Conservation (phyloP, 1,140 invertebrate species). For the Argopecten irradians region DNA sequence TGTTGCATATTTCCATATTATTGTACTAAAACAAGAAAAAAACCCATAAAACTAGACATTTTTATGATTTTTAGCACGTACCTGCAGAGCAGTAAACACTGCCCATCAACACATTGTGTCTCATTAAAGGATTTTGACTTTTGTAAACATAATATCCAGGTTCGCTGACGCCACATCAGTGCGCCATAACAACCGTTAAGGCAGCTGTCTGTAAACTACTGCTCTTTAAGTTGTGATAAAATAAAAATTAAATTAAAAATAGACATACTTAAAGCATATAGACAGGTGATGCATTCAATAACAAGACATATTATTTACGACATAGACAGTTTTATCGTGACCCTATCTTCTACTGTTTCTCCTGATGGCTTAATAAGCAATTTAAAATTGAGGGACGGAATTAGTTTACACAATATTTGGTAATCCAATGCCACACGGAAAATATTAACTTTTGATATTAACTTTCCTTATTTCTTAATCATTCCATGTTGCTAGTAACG, state of each 20-base stretch:
- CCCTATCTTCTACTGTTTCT: neutral
- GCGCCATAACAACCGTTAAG: neutral
- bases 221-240: neutral
- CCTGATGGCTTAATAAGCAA: neutral
- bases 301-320: neutral
- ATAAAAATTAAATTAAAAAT: neutral
- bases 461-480: no score
- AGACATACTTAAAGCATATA: neutral
- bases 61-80: constrained; percentile 4
- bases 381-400: neutral
- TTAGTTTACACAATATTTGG: neutral
- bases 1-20: no score
- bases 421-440: neutral
- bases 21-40: no score
- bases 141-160: neutral
- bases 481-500: no score
- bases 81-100: neutral
- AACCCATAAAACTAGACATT: no score
- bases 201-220: neutral
- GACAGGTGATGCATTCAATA: neutral
- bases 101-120: neutral
- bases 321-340: neutral
- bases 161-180: neutral
- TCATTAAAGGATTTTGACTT: neutral
- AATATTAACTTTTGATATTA: no score